phyloP scores from a whole-genome alignment of 2,797 vertebrate species.

The Benthosema pterotum region DNA sequence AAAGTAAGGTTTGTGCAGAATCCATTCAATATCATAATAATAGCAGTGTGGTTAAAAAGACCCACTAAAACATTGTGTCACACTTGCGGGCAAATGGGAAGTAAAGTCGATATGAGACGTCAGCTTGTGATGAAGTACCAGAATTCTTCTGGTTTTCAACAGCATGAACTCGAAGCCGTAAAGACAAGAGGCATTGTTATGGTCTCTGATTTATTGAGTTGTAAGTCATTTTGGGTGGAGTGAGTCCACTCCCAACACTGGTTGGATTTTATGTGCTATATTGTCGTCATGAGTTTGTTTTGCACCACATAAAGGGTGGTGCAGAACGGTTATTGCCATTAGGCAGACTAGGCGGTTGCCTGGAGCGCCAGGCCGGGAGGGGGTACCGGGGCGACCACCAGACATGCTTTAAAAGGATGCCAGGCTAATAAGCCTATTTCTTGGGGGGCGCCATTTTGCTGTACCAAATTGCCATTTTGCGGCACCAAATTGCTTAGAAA shows the following conservation, averaged over 20 bases:
- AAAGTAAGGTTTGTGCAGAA: too few species aligned
- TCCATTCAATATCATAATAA: too few species aligned
- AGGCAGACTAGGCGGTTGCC: too few species aligned
- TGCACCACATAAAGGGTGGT: background rate
- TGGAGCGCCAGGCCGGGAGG: too few species aligned
- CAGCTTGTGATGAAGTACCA: constrained; percentile 21
- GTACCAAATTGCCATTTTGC: too few species aligned
- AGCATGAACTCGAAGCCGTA: too few species aligned
- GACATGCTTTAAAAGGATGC: too few species aligned
- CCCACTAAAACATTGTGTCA: constrained; percentile 30
- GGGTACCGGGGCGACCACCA: too few species aligned
- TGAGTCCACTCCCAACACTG: background rate
- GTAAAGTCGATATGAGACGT: constrained; percentile 22
- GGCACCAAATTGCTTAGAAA: too few species aligned
- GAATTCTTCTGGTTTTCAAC: background rate
- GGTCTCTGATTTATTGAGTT: background rate
- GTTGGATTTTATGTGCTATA: background rate
- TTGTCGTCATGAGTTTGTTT: background rate
- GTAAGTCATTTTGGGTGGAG: background rate
- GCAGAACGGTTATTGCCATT: background rate
- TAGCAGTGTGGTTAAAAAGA: constrained; percentile 1
- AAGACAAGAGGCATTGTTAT: background rate
- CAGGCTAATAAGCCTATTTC: too few species aligned
- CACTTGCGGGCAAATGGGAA: constrained; percentile 24
- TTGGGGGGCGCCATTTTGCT: too few species aligned